These are phyloP conservation scores for Magallana nippona DNA, from an alignment of 2,888 invertebrate genomes.

Conservation along the genomic window DNA sequence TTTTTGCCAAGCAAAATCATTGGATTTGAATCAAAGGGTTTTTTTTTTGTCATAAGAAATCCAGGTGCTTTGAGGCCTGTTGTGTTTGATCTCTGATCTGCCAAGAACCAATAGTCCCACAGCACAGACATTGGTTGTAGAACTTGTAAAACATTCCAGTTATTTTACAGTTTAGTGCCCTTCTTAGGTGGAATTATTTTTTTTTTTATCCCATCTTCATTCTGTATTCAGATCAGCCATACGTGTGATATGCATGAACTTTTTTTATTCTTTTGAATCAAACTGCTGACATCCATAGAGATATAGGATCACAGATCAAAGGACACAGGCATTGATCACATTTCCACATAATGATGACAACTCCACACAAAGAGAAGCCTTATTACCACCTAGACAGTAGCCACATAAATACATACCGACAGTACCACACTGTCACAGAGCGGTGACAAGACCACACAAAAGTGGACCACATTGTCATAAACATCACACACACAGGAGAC, in stretches of 20 bases:
- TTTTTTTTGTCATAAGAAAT: background rate
- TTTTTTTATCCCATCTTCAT: background rate
- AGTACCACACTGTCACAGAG: too few species aligned
- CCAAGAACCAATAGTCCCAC: background rate
- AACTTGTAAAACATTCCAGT: constrained; percentile 7
- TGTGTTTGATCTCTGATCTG: constrained; percentile 16
- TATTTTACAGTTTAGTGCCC: background rate
- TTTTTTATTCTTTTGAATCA: background rate
- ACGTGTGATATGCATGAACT: background rate
- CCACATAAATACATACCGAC: too few species aligned
- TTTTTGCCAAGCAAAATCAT: constrained; percentile 3
- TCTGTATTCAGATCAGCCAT: background rate
- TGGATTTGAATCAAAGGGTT: background rate
- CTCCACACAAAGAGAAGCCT: too few species aligned
- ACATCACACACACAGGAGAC: too few species aligned
- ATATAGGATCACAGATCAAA: too few species aligned
- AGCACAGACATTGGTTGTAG: background rate
- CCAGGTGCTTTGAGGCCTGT: background rate
- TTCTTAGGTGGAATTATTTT: background rate
- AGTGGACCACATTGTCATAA: too few species aligned
- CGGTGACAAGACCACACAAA: too few species aligned
- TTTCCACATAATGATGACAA: too few species aligned
- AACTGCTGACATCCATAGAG: background rate
- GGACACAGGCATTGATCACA: too few species aligned
- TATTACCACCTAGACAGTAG: too few species aligned